Conservation (phyloP, 2,113 vertebrate genomes). For the Ptychochromis oligacanthus region DNA sequence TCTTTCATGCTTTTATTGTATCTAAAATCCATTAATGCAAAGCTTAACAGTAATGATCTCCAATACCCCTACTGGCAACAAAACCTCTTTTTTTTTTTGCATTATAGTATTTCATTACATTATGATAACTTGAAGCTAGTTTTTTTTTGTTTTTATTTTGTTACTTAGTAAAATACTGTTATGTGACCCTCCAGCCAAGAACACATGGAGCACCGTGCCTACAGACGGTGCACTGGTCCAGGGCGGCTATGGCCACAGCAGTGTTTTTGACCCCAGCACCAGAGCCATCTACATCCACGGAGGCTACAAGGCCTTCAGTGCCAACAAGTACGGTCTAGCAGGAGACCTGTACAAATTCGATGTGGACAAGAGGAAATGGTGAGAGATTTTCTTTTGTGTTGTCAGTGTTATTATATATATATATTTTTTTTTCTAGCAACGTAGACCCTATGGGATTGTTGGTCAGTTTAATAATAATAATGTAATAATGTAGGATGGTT, state of each 20-base stretch:
- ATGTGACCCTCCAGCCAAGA: conserved; percentile 77
- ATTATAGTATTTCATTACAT: not conserved
- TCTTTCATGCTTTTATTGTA: not conserved
- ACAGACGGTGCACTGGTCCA: conserved; percentile 91
- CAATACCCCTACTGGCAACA: not conserved
- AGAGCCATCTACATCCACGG: conserved; percentile 91
- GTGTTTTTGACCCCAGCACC: conserved; percentile 88
- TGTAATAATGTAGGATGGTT: no score
- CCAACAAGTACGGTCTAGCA: conserved; percentile 94
- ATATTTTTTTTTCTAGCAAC: no score
- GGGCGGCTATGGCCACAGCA: conserved; percentile 97
- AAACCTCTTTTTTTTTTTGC: not conserved
- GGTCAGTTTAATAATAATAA: no score
- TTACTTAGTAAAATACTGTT: not conserved
- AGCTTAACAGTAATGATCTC: not conserved
- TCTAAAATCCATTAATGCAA: not conserved
- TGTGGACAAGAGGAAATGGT: conserved; percentile 90
- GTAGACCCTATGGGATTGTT: no score
- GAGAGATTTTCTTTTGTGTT: not conserved
- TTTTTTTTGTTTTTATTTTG: not conserved
- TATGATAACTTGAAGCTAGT: not conserved
- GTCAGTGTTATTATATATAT: rapidly evolving
- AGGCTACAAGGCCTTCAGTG: conserved; percentile 96
- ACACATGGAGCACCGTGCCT: conserved; percentile 85
- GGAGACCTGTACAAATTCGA: conserved; percentile 94